Evolutionary conservation across 1,140 invertebrate genomes (phyloP).

Genomic region (Doryteuthis pealeii): DNA sequence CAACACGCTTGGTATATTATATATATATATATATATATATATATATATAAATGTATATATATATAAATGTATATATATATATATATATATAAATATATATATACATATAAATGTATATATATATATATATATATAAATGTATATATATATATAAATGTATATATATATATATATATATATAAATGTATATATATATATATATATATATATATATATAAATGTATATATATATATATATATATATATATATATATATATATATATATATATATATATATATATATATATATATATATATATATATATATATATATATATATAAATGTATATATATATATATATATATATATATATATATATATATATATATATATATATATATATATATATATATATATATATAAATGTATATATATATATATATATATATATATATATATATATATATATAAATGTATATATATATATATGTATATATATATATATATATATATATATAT

Average conservation of each 20-base stretch:
- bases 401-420: not conserved
- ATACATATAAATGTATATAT: not conserved
- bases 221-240: not conserved
- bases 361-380: not conserved
- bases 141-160: not conserved
- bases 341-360: not conserved
- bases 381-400: not conserved
- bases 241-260: not conserved
- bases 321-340: not conserved
- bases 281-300: not conserved
- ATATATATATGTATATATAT: not conserved
- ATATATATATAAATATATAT: not conserved
- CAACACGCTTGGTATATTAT: too few relatives aligned
- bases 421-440: not conserved
- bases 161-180: slow-evolving; percentile 1
- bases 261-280: not conserved
- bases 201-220: too few relatives aligned
- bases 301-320: not conserved
- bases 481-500: not conserved
- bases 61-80: not conserved
- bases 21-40: slow-evolving; percentile 5
- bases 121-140: not conserved
- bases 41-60: not conserved
- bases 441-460: not conserved
- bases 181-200: not conserved